These are phyloP conservation scores for Thalassaphorura encarpata DNA, from an alignment of 1,140 invertebrate genomes.

Conservation along the genomic window DNA sequence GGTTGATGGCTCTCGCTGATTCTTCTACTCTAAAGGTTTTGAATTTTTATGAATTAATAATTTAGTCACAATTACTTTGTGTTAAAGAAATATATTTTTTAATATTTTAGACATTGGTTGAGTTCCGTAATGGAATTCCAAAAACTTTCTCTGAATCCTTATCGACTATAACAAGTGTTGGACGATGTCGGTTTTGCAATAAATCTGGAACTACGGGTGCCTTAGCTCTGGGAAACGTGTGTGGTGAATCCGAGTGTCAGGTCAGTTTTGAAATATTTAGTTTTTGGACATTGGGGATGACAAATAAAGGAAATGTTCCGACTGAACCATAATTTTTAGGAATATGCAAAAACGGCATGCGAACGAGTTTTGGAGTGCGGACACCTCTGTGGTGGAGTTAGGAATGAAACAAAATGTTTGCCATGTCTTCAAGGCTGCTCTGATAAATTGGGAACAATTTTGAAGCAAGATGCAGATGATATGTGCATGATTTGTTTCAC, in stretches of 20 bases:
- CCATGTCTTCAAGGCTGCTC: slow-evolving; percentile 66
- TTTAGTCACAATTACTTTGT: no score
- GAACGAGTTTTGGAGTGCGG: slow-evolving; percentile 72
- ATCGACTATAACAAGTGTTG: slow-evolving; percentile 43
- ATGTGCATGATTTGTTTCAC: slow-evolving; percentile 99
- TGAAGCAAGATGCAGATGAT: slow-evolving; percentile 92
- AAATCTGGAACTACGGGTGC: slow-evolving; percentile 68
- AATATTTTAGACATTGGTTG: slow-evolving; percentile 58
- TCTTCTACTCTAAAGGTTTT: slow-evolving; percentile 72
- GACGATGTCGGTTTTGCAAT: slow-evolving; percentile 87
- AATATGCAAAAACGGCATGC: slow-evolving; percentile 75
- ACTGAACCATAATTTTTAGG: slow-evolving; percentile 42
- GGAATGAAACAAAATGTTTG: slow-evolving; percentile 68
- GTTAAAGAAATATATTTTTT: no score
- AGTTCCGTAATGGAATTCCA: slow-evolving; percentile 67
- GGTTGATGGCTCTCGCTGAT: slow-evolving; percentile 84
- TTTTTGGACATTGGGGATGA: no score
- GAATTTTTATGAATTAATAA: no score
- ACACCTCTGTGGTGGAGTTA: slow-evolving; percentile 84
- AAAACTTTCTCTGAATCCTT: slow-evolving; percentile 38
- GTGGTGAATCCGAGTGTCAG: slow-evolving; percentile 85
- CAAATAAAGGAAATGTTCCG: background rate
- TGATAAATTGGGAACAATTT: slow-evolving; percentile 35
- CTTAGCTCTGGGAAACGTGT: slow-evolving; percentile 83
- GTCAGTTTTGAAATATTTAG: slow-evolving; percentile 37